A percentile compares a stretch with the other conserved stretches of the same genome.
Evolutionary conservation across 2,888 invertebrate genomes (phyloP).

Genomic region (Cephonodes hylas): DNA sequence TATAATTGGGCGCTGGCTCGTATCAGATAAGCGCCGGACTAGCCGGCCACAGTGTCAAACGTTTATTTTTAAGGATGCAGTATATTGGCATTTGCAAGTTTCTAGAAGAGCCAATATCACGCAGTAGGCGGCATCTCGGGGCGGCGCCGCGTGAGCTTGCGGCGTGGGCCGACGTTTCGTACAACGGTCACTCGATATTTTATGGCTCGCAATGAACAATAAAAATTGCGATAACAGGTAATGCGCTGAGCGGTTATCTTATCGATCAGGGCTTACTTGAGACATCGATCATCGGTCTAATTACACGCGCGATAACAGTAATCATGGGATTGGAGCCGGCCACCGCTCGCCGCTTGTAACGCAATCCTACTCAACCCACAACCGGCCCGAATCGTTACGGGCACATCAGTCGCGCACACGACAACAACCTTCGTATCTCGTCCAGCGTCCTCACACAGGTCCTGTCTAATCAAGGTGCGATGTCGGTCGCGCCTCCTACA

Average conservation of each 20-base stretch:
- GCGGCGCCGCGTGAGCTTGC: neutral
- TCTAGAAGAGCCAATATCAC: too few species aligned
- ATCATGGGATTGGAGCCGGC: constrained; percentile 19
- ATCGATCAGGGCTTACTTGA: constrained; percentile 60
- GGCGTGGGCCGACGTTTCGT: neutral
- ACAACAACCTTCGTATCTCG: too few species aligned
- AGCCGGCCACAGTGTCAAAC: neutral
- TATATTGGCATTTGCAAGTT: too few species aligned
- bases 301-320: constrained; percentile 47
- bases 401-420: too few species aligned
- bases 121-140: too few species aligned
- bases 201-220: constrained; percentile 10
- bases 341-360: neutral
- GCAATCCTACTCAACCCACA: too few species aligned
- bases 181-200: neutral
- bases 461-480: too few species aligned
- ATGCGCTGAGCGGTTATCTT: constrained; percentile 39
- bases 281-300: constrained; percentile 76
- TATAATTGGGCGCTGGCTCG: neutral
- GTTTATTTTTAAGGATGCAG: neutral
- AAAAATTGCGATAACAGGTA: constrained; percentile 14
- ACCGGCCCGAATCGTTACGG: too few species aligned
- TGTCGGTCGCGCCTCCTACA: neutral
- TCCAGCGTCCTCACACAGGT: too few species aligned
- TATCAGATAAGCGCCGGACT: neutral